Conservation (phyloP, 2,888 invertebrate species). For the Corythucha ciliata region DNA sequence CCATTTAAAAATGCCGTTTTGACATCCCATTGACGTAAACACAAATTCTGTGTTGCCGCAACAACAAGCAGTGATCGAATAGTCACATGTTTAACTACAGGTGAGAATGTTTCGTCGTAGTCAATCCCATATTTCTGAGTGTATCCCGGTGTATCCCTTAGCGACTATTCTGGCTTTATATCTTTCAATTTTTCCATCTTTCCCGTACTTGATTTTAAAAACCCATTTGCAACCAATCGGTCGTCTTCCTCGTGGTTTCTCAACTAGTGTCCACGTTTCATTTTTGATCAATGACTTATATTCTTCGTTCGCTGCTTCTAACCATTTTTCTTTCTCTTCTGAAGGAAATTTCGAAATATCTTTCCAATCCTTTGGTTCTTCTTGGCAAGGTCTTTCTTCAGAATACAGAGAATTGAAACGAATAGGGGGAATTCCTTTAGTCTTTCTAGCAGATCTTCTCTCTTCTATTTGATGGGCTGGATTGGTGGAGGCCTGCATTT, state of each 20-base stretch:
- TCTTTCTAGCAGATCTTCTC: too few relatives aligned
- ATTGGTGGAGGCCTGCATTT: too few relatives aligned
- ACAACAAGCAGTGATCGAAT: conserved; percentile 28
- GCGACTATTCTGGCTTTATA: conserved; percentile 36
- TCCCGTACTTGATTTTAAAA: conserved; percentile 35
- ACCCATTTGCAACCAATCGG: conserved; percentile 18
- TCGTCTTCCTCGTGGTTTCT: conserved; percentile 9
- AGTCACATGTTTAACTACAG: conserved; percentile 1
- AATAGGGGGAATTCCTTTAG: too few relatives aligned
- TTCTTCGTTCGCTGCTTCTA: too few relatives aligned
- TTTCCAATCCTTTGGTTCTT: too few relatives aligned
- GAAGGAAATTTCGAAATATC: too few relatives aligned
- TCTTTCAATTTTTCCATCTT: conserved; percentile 22
- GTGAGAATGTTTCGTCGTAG: conserved; percentile 37
- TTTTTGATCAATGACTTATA: too few relatives aligned
- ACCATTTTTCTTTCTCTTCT: too few relatives aligned
- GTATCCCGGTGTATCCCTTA: conserved; percentile 6
- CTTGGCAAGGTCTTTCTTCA: too few relatives aligned
- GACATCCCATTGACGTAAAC: conserved; percentile 36
- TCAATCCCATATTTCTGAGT: conserved; percentile 5
- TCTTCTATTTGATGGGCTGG: too few relatives aligned
- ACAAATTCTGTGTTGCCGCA: conserved; percentile 31
- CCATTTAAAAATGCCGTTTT: conserved; percentile 39
- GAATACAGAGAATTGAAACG: too few relatives aligned
- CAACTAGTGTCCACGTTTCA: conserved; percentile 21